Evolutionary conservation across 1,140 invertebrate genomes (phyloP).

Genomic region (Papilio aristodemus): DNA sequence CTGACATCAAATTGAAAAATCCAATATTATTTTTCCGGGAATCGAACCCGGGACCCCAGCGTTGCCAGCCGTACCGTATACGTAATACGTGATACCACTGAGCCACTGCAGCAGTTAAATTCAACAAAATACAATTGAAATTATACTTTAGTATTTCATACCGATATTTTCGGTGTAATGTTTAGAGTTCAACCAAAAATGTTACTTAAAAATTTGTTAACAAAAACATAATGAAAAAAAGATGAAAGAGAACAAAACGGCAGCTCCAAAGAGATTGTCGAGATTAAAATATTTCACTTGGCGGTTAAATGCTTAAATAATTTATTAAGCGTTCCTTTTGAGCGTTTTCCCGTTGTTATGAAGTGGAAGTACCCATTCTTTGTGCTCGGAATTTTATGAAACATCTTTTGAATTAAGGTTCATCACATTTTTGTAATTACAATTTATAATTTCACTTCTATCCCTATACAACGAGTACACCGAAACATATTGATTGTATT

Average conservation of each 20-base stretch:
- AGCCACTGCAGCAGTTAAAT: no score
- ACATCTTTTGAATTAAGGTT: background rate
- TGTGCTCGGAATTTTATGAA: slow-evolving; percentile 27
- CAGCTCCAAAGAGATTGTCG: slow-evolving; percentile 58
- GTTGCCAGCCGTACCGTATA: no score
- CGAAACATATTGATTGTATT: background rate
- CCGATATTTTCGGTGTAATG: background rate
- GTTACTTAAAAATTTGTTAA: slow-evolving; percentile 15
- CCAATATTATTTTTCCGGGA: no score
- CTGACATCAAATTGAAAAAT: no score
- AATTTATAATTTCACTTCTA: background rate
- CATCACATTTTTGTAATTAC: slow-evolving; percentile 11
- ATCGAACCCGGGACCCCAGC: no score
- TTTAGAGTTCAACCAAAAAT: slow-evolving; percentile 12
- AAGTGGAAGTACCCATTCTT: slow-evolving; percentile 40
- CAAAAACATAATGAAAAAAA: slow-evolving; percentile 50
- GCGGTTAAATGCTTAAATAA: slow-evolving; percentile 66
- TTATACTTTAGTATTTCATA: background rate
- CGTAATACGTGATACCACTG: no score
- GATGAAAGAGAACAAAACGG: slow-evolving; percentile 58
- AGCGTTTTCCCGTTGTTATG: slow-evolving; percentile 42
- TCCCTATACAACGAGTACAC: background rate
- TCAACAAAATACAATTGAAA: background rate
- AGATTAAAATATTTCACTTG: slow-evolving; percentile 73
- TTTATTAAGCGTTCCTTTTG: slow-evolving; percentile 62